Percentiles rank a stretch among this genome's conserved stretches.
Evolutionary conservation across 2,888 invertebrate genomes (phyloP).

Genomic region (Drosophila buzzatii): DNA sequence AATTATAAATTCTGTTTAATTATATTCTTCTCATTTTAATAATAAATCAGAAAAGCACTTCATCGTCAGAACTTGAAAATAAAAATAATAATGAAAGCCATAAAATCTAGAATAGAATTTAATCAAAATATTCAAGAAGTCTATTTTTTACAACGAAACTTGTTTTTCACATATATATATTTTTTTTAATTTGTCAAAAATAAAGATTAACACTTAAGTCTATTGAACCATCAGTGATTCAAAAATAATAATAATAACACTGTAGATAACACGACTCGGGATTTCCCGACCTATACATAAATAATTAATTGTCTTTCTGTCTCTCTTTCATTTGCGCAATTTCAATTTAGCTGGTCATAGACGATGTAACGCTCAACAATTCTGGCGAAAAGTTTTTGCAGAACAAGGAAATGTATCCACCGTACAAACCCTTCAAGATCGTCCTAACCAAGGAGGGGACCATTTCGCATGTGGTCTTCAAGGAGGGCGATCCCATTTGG

Average conservation of each 20-base stretch:
- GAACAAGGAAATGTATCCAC: constrained; percentile 85
- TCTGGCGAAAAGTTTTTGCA: constrained; percentile 85
- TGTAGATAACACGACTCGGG: constrained; percentile 39
- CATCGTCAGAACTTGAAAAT: not conserved
- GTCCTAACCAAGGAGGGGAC: constrained; percentile 82
- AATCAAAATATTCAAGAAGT: too few relatives aligned
- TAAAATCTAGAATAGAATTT: too few relatives aligned
- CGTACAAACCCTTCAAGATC: constrained; percentile 85
- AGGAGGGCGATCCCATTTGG: constrained; percentile 87
- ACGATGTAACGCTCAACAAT: constrained; percentile 84
- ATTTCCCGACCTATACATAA: constrained; percentile 48
- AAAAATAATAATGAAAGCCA: not conserved
- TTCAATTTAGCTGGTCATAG: constrained; percentile 82
- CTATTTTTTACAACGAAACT: too few relatives aligned
- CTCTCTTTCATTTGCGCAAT: constrained; percentile 13
- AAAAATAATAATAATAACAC: not conserved
- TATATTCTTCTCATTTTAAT: not conserved
- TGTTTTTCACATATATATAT: too few relatives aligned
- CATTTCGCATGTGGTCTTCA: constrained; percentile 83
- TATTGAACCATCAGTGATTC: not conserved
- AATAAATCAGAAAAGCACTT: not conserved
- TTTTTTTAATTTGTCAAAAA: not conserved
- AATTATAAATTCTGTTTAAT: too few relatives aligned
- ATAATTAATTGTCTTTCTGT: constrained; percentile 3
- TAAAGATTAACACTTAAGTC: not conserved